phyloP scores from a whole-genome alignment of 2,797 vertebrate species.

The Amazona finschi region DNA sequence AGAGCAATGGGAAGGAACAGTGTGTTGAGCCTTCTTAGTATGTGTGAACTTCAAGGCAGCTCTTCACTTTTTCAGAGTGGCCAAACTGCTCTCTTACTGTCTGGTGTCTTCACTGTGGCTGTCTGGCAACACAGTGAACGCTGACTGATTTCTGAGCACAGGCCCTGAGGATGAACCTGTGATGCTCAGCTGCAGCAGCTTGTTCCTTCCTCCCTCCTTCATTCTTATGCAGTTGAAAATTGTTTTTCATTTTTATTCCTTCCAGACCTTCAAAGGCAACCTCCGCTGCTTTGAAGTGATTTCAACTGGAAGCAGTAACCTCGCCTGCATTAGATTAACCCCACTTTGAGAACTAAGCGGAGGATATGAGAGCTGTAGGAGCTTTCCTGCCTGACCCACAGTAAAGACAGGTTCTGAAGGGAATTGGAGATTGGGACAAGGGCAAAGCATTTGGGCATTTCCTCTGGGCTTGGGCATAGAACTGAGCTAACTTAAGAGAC shows the following conservation, averaged over 20 bases:
- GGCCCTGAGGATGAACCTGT: neutral
- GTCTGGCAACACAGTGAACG: rapidly evolving
- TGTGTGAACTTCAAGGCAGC: rapidly evolving
- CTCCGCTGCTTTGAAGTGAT: rapidly evolving
- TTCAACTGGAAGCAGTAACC: neutral
- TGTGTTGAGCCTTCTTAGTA: rapidly evolving
- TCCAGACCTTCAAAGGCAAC: neutral
- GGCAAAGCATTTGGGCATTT: rapidly evolving
- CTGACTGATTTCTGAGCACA: neutral
- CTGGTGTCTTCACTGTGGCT: rapidly evolving
- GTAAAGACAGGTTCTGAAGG: neutral
- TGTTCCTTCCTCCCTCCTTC: neutral
- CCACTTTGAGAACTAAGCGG: neutral
- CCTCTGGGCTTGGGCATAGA: neutral
- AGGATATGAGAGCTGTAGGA: neutral
- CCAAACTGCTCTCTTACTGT: rapidly evolving
- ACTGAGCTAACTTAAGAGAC: neutral
- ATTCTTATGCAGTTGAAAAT: neutral
- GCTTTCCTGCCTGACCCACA: neutral
- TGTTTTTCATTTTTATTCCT: neutral
- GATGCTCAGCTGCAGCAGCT: neutral
- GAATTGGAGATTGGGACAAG: neutral
- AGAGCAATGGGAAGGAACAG: neutral
- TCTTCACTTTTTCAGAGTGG: rapidly evolving
- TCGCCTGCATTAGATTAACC: rapidly evolving